Conservation (phyloP, 2,113 vertebrate species). For the Thalassarche chlororhynchos region DNA sequence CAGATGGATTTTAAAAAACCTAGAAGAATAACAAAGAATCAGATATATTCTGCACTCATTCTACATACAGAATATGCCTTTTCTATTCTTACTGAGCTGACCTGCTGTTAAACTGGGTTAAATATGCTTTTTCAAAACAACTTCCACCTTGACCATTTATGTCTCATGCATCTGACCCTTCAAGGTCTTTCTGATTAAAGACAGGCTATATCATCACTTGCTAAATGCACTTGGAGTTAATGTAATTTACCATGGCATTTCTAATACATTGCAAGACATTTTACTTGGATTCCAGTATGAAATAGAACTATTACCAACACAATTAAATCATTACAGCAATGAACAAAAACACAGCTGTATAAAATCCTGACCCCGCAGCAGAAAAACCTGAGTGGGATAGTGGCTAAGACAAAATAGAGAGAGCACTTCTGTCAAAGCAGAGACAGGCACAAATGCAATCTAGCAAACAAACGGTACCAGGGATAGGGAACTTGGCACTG, state of each 20-base stretch:
- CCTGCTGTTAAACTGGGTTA: not conserved
- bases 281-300: not conserved
- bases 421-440: not conserved
- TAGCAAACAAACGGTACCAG: not conserved
- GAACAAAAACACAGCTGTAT: not conserved
- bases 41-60: not conserved
- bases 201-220: not conserved
- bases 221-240: not conserved
- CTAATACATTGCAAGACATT: not conserved
- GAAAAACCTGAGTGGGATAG: not conserved
- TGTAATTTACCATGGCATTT: not conserved
- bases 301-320: not conserved
- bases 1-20: not conserved
- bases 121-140: not conserved
- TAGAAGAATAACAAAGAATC: not conserved
- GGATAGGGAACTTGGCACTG: not conserved
- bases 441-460: not conserved
- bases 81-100: not conserved
- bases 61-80: not conserved
- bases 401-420: not conserved
- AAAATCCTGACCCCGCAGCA: not conserved
- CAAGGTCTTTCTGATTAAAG: slow-evolving; percentile 24
- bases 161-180: not conserved
- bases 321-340: not conserved
- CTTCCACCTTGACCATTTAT: not conserved